These are phyloP conservation scores for Hippocampus guttulatus DNA, from an alignment of 2,113 vertebrate genomes.

Conservation along the genomic window DNA sequence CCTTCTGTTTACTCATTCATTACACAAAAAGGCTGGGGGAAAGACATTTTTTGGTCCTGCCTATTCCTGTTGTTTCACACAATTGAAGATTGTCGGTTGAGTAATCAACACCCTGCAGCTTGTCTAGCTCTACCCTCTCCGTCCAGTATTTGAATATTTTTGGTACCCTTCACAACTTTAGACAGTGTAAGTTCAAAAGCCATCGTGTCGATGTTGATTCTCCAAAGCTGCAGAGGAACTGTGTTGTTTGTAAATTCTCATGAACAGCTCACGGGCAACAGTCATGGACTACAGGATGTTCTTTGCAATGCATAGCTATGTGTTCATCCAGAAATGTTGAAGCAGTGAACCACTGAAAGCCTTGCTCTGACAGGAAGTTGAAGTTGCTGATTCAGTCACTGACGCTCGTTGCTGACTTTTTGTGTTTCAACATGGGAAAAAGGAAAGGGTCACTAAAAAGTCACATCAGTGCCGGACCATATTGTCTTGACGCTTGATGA, in stretches of 20 bases:
- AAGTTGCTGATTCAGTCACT: constrained; percentile 21
- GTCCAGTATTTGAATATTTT: not conserved
- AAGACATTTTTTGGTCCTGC: not conserved
- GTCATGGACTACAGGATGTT: not conserved
- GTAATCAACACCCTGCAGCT: not conserved
- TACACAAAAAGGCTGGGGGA: not conserved
- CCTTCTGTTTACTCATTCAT: not conserved
- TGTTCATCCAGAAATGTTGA: not conserved
- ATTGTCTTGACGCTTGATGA: not conserved
- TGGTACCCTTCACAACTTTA: not conserved
- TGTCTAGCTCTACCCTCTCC: not conserved
- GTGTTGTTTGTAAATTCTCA: not conserved
- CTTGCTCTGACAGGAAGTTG: constrained; percentile 27
- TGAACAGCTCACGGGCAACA: not conserved
- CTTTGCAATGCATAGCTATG: not conserved
- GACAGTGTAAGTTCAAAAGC: not conserved
- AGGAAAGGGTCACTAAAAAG: not conserved
- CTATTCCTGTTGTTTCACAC: not conserved
- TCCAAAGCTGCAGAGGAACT: not conserved
- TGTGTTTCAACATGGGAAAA: not conserved
- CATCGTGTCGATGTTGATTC: not conserved
- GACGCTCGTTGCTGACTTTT: not conserved
- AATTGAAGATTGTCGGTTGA: not conserved
- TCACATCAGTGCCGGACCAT: not conserved
- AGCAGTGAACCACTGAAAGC: not conserved